Evolutionary conservation across 2,797 vertebrate species (phyloP), one percentile per base, ranked within the genome.

Genomic region (Staurois parvus): DNA sequence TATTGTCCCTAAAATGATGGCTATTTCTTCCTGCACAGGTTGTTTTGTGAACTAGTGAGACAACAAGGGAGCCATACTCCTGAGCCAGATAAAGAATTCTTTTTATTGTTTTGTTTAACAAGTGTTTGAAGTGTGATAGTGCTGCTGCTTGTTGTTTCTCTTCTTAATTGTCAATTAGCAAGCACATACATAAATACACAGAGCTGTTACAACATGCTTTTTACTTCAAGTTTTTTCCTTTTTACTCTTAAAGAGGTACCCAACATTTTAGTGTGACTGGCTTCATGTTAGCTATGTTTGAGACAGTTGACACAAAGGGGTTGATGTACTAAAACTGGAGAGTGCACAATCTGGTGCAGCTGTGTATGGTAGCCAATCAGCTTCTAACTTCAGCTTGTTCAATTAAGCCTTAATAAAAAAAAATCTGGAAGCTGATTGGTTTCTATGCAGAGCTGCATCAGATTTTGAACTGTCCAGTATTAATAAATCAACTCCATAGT

Each of bases 1-100:
- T 88, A 0, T 0, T 89, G 85, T 91, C 85, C 76, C 88, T 85
- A 90, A 86, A 88, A 87, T 81, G 81, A 83, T 85, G 87, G 84
- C 87, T 90, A 86, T 80, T 81, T 88, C 88, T 79, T 76, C 0
- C 34, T 82, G 86, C 79, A 89, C 91, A 87, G 85, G 88, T 82
- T 90, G 67, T 2, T 87, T 73, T 90, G 42, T 2, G 72, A 62
- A 73, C 67, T 87, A 26, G 0, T 86, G 80, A 89, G 76, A 37
- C 80, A 79, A 79, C 85, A 88, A 88, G 88, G 37, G 87, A 89
- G 72, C 76, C 0, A 4, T 89, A 91, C 91, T 87, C 87, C 89
- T 87, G 85, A 87, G 85, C 42, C 52, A 74, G 85, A 87, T 87
- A 87, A 87, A 87, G 81, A 67, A 83, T 77, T 68, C 40, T 79